phyloP scores from a whole-genome alignment of 2,888 invertebrate genomes.

The Folsomia manolachei region DNA sequence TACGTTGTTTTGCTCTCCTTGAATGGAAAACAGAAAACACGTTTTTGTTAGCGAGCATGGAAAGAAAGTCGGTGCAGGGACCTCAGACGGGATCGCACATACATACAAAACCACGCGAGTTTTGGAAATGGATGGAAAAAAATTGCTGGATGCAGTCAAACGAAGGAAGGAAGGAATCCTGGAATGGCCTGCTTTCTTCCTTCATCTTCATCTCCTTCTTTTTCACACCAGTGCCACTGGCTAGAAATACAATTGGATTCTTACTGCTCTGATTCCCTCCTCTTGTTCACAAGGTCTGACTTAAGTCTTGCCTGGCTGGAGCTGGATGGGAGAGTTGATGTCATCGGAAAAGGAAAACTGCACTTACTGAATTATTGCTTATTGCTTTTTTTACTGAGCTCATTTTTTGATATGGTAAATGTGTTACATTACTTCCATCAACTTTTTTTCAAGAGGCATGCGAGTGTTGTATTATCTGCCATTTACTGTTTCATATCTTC shows the following conservation, averaged over 20 bases:
- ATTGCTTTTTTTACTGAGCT: constrained; percentile 8
- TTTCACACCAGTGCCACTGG: background rate
- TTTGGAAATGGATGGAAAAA: no score
- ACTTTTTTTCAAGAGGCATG: background rate
- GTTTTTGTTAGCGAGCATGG: background rate
- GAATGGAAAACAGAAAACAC: background rate
- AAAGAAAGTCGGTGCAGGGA: background rate
- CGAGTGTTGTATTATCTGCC: no score
- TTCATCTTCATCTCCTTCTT: background rate
- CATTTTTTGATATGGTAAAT: background rate
- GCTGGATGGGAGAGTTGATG: background rate
- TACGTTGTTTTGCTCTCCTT: background rate
- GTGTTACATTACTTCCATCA: background rate
- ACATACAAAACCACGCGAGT: no score
- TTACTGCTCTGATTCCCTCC: background rate
- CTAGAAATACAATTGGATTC: background rate
- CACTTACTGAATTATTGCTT: constrained; percentile 8
- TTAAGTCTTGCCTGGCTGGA: no score
- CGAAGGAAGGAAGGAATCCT: no score
- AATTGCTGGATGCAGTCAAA: no score
- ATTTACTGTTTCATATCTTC: no score
- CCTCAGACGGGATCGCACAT: no score
- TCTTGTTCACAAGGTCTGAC: no score
- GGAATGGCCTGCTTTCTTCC: background rate
- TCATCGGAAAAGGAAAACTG: constrained; percentile 6